These are phyloP conservation scores for Drosophila kuntzei DNA, from an alignment of 2,888 invertebrate genomes.

Conservation along the genomic window DNA sequence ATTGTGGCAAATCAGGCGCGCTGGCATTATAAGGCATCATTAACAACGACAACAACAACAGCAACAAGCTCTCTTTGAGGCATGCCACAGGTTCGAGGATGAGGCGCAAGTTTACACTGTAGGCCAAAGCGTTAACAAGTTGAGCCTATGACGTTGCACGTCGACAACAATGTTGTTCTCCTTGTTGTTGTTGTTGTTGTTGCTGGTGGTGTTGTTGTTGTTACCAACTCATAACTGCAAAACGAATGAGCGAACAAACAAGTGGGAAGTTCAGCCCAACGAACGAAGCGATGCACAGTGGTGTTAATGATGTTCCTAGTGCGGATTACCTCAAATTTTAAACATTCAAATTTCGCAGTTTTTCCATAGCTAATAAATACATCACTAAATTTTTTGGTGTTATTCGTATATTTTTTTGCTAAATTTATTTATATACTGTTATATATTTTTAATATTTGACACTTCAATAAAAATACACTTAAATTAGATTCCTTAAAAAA, in stretches of 20 bases:
- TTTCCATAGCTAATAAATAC: no score
- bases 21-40: slow-evolving; percentile 83
- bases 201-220: slow-evolving; percentile 18
- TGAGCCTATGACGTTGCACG: slow-evolving; percentile 61
- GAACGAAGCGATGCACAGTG: slow-evolving; percentile 2
- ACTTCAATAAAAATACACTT: no score
- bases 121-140: slow-evolving; percentile 79
- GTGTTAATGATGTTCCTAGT: no score
- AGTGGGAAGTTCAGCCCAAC: slow-evolving; percentile 75
- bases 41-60: slow-evolving; percentile 69
- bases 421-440: no score
- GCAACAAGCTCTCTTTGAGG: slow-evolving; percentile 9
- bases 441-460: no score
- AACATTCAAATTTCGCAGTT: no score
- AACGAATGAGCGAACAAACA: slow-evolving; percentile 67
- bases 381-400: no score
- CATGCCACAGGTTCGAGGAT: slow-evolving; percentile 45
- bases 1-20: slow-evolving; percentile 85
- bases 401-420: no score
- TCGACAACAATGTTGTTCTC: slow-evolving; percentile 35
- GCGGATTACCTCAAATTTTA: no score
- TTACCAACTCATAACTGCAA: slow-evolving; percentile 62
- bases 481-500: no score
- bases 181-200: slow-evolving; percentile 1
- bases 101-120: slow-evolving; percentile 80